phyloP scores from a whole-genome alignment of 1,140 invertebrate genomes.

The Potamilus streckersoni region DNA sequence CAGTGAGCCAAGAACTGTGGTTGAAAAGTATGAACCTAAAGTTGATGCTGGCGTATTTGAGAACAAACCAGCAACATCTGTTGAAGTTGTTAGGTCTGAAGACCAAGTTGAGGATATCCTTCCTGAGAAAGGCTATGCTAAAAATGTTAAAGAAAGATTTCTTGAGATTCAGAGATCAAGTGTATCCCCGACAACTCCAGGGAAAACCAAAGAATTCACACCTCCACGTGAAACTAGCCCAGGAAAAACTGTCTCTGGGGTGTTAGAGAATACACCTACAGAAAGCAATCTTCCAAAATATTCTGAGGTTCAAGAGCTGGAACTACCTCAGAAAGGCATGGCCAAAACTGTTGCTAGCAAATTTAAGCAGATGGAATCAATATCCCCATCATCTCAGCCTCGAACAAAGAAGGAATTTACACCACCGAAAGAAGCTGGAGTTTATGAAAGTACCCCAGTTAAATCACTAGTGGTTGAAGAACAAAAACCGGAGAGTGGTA shows the following conservation, averaged over 20 bases:
- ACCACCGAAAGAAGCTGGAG: slow-evolving; percentile 36
- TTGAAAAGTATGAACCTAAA: slow-evolving; percentile 50
- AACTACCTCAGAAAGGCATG: slow-evolving; percentile 55
- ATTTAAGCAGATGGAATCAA: slow-evolving; percentile 45
- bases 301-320: slow-evolving; percentile 39
- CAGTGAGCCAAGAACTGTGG: slow-evolving; percentile 39
- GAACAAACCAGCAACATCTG: slow-evolving; percentile 38
- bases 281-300: slow-evolving; percentile 46
- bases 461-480: slow-evolving; percentile 43
- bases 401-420: slow-evolving; percentile 44
- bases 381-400: slow-evolving; percentile 25
- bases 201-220: slow-evolving; percentile 39
- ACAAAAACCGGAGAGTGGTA: slow-evolving; percentile 52
- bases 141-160: slow-evolving; percentile 44
- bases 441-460: slow-evolving; percentile 48
- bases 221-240: slow-evolving; percentile 40
- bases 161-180: slow-evolving; percentile 36
- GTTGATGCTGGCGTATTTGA: slow-evolving; percentile 50
- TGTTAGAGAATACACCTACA: slow-evolving; percentile 37
- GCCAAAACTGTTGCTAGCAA: slow-evolving; percentile 49
- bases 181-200: slow-evolving; percentile 27
- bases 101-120: slow-evolving; percentile 35
- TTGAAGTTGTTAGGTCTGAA: slow-evolving; percentile 40
- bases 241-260: slow-evolving; percentile 31
- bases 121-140: slow-evolving; percentile 43